Percentiles rank a stretch among this genome's conserved stretches.
Conservation (phyloP, 2,888 invertebrate genomes). For the Frankliniella fusca region DNA sequence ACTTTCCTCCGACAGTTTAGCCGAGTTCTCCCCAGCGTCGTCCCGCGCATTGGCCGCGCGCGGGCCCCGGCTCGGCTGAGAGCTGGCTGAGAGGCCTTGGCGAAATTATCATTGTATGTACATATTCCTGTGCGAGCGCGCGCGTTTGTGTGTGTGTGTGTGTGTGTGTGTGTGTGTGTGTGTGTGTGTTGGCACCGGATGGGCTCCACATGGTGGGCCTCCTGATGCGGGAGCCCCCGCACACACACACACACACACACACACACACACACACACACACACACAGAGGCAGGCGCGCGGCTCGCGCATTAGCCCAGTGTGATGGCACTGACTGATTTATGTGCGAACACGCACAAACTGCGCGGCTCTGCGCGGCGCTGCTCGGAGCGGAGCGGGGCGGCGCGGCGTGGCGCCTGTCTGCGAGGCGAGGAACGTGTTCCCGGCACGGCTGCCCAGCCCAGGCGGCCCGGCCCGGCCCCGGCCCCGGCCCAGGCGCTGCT, state of each 20-base stretch:
- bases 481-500: neutral
- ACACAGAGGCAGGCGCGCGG: neutral
- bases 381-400: neutral
- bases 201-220: conserved; percentile 7
- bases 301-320: conserved; percentile 1
- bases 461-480: neutral
- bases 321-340: conserved; percentile 18
- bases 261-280: too few relatives aligned
- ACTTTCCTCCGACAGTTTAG: too few relatives aligned
- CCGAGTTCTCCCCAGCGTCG: too few relatives aligned
- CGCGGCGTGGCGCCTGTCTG: neutral
- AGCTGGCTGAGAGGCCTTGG: too few relatives aligned
- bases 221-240: too few relatives aligned
- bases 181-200: neutral
- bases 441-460: neutral
- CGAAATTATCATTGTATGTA: too few relatives aligned
- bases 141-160: neutral
- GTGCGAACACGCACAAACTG: conserved; percentile 23
- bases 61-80: too few relatives aligned
- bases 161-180: neutral
- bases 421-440: neutral
- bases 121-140: neutral
- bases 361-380: neutral
- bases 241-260: too few relatives aligned
- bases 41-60: too few relatives aligned